phyloP scores from a whole-genome alignment of 2,888 invertebrate species.

The Helleia helle region DNA sequence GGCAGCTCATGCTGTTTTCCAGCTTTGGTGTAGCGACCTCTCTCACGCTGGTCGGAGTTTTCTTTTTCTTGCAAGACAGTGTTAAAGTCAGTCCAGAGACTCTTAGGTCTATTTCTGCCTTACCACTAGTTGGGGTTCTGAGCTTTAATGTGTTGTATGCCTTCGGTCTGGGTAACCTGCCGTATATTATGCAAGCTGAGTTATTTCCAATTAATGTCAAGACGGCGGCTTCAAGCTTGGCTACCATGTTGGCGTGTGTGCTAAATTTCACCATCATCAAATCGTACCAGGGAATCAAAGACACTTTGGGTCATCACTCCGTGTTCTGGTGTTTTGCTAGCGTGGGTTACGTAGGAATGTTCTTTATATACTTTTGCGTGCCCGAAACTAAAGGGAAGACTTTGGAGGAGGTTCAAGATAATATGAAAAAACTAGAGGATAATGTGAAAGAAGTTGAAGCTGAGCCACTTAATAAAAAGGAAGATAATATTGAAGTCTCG shows the following conservation, averaged over 20 bases:
- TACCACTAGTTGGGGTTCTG: slow-evolving; percentile 71
- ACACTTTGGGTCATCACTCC: slow-evolving; percentile 69
- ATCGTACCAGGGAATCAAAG: slow-evolving; percentile 72
- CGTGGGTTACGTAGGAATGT: slow-evolving; percentile 67
- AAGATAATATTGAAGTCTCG: neutral
- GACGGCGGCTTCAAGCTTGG: slow-evolving; percentile 72
- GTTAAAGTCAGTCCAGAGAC: slow-evolving; percentile 40
- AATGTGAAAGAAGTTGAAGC: slow-evolving; percentile 30
- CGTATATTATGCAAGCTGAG: slow-evolving; percentile 77
- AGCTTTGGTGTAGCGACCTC: slow-evolving; percentile 69
- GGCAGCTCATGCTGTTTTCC: slow-evolving; percentile 68
- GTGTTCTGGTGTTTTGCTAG: slow-evolving; percentile 74
- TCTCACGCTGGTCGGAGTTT: slow-evolving; percentile 61
- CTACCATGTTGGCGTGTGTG: slow-evolving; percentile 70
- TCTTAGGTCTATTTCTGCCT: slow-evolving; percentile 48
- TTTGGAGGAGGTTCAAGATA: slow-evolving; percentile 74
- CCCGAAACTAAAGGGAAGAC: slow-evolving; percentile 79
- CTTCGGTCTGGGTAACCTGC: slow-evolving; percentile 74
- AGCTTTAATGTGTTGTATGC: slow-evolving; percentile 75
- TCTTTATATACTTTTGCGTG: slow-evolving; percentile 72
- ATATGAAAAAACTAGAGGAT: slow-evolving; percentile 55
- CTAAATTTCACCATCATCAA: slow-evolving; percentile 75
- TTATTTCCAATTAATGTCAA: slow-evolving; percentile 78
- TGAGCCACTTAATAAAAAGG: slow-evolving; percentile 23
- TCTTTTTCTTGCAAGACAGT: slow-evolving; percentile 68